Percentiles rank a stretch among this genome's conserved stretches.
phyloP scores from a whole-genome alignment of 2,888 invertebrate species.

The Heliconius charithonia region DNA sequence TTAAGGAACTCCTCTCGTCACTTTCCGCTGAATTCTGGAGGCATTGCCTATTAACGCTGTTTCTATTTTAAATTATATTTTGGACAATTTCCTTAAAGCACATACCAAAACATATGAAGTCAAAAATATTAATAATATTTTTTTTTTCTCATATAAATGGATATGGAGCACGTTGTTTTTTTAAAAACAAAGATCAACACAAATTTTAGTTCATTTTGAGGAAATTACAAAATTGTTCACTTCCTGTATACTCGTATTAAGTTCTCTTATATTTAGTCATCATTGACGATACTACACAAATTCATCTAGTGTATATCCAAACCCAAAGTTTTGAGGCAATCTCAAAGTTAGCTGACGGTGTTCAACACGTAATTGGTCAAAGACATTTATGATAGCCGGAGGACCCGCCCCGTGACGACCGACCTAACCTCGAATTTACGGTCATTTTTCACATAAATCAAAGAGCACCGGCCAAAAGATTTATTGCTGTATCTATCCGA shows the following conservation, averaged over 20 bases:
- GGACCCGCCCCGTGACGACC: slow-evolving; percentile 63
- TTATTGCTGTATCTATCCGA: slow-evolving; percentile 73
- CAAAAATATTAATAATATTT: not conserved
- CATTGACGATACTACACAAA: slow-evolving; percentile 36
- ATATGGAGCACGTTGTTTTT: too few species aligned
- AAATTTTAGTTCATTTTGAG: not conserved
- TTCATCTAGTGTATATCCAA: slow-evolving; percentile 33
- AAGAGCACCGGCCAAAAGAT: slow-evolving; percentile 77
- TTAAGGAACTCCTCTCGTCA: too few species aligned
- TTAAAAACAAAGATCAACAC: too few species aligned
- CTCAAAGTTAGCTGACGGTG: slow-evolving; percentile 54
- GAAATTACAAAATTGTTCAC: not conserved
- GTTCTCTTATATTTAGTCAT: slow-evolving; percentile 14
- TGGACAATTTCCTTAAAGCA: too few species aligned
- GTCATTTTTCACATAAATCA: slow-evolving; percentile 84
- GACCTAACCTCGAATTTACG: slow-evolving; percentile 81
- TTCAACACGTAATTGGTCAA: slow-evolving; percentile 63
- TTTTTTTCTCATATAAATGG: too few species aligned
- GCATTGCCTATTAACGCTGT: too few species aligned
- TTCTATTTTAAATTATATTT: too few species aligned
- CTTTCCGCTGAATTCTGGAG: too few species aligned
- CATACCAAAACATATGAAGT: not conserved
- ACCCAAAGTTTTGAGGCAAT: slow-evolving; percentile 48
- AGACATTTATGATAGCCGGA: slow-evolving; percentile 58
- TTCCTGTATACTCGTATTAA: not conserved